Evolutionary conservation across 2,113 vertebrate genomes (phyloP).

Genomic region (Menidia beryllina): DNA sequence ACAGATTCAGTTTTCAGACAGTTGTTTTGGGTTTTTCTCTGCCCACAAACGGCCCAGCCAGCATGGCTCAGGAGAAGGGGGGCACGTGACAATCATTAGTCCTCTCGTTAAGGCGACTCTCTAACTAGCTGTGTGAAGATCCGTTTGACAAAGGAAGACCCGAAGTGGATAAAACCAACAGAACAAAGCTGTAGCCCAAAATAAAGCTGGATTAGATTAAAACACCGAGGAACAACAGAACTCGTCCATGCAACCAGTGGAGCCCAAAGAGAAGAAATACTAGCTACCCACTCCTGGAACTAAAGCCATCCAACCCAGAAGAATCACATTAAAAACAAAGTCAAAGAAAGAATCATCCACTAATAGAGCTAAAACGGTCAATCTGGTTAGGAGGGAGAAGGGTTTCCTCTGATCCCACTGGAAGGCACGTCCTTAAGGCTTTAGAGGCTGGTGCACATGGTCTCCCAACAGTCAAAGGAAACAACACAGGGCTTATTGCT

Average conservation of each 20-base stretch:
- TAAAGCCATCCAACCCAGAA: constrained; percentile 72
- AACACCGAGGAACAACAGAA: constrained; percentile 30
- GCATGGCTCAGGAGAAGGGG: constrained; percentile 76
- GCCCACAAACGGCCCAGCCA: constrained; percentile 64
- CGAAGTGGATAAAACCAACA: constrained; percentile 48
- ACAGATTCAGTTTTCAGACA: too few relatives aligned
- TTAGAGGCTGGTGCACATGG: constrained; percentile 90
- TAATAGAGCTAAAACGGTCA: constrained; percentile 52
- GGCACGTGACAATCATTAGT: constrained; percentile 61
- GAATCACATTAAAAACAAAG: constrained; percentile 84
- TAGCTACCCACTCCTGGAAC: constrained; percentile 78
- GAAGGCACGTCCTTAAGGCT: constrained; percentile 98
- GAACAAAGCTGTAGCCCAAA: constrained; percentile 51
- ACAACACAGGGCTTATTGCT: constrained; percentile 89
- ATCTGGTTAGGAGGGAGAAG: constrained; percentile 62
- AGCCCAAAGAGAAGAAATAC: constrained; percentile 82
- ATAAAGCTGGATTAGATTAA: constrained; percentile 51
- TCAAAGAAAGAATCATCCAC: constrained; percentile 46
- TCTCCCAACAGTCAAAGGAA: constrained; percentile 84
- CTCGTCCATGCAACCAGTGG: constrained; percentile 79
- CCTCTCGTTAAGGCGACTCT: constrained; percentile 82
- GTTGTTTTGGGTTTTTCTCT: constrained; percentile 9
- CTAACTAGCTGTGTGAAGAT: constrained; percentile 49
- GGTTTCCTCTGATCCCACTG: constrained; percentile 83
- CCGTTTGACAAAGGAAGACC: constrained; percentile 74